Evolutionary conservation across 2,113 vertebrate genomes (phyloP), one percentile per base, ranked within the genome.

Genomic region (Zapus hudsonius): DNA sequence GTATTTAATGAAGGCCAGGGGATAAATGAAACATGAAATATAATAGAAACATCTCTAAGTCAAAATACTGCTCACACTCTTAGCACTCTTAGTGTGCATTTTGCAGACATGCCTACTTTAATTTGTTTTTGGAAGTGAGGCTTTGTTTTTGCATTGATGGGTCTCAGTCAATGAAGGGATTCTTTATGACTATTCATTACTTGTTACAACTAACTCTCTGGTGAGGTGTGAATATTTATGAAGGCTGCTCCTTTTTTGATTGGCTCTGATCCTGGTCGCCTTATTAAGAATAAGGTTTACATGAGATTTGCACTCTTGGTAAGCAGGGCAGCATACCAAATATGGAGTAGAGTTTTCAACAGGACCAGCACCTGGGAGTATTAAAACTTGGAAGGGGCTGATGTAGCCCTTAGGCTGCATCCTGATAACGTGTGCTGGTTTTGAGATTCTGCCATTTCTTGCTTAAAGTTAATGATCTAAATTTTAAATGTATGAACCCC

Each of bases 371-470:
- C 91, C 87, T 80, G 84, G 69, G 84, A 91, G 66, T 72, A 90
- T 83, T 93, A 83, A 84, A 64, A 89, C 63, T 31, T 92, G 94
- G 79, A 93, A 88, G 38, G 57, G 78, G 22, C 11, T 57, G 29
- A n/a, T 76, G 70, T 85, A 88, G 38, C 44, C 92, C 72, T 57
- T 44, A 84, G 80, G 94, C 91, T 94, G 79, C 20, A 40, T 67
- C 94, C 81, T 47, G 79, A 52, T 84, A 89, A 93, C 0, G 9
- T 63, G 91, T 70, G 87, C 52, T 33, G 47, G 67, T 69, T 94
- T 96, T 92, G 80, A 90, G 88, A 91, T 73, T 47, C 76, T 95
- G 76, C 89, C 89, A 63, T 93, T 87, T 36, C 82, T 90, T 87
- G 69, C 69, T 84, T 55, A 87, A 87, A 92, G 61, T 87, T 89